phyloP scores from a whole-genome alignment of 2,888 invertebrate species.

The Vanessa cardui region DNA sequence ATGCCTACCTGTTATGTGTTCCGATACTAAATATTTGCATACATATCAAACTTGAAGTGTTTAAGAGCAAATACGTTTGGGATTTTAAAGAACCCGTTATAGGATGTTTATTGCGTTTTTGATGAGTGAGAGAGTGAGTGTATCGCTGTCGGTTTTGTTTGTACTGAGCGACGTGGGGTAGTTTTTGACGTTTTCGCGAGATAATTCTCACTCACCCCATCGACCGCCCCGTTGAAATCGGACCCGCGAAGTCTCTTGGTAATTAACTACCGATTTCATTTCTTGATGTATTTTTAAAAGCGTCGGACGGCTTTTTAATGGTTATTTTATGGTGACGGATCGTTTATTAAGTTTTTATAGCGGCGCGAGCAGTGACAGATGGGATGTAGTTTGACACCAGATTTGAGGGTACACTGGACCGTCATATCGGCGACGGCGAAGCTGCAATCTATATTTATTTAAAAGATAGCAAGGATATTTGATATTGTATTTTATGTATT shows the following conservation, averaged over 20 bases:
- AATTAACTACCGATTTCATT: constrained; percentile 82
- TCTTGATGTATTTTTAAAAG: constrained; percentile 83
- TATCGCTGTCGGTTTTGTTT: constrained; percentile 4
- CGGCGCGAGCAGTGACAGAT: constrained; percentile 73
- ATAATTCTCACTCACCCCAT: constrained; percentile 45
- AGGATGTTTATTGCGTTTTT: constrained; percentile 43
- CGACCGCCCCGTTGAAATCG: constrained; percentile 63
- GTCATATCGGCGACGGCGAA: constrained; percentile 28
- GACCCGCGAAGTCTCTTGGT: constrained; percentile 79
- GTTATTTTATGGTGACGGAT: constrained; percentile 83
- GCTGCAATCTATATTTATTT: constrained; percentile 35
- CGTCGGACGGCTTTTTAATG: constrained; percentile 81
- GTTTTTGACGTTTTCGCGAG: constrained; percentile 38
- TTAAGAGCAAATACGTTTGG: constrained; percentile 52
- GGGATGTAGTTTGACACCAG: constrained; percentile 81
- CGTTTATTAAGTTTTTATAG: constrained; percentile 82
- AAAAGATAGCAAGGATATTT: constrained; percentile 1
- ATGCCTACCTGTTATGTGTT: constrained; percentile 65
- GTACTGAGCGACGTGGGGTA: constrained; percentile 24
- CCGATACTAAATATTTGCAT: constrained; percentile 79
- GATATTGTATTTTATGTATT: too few species aligned
- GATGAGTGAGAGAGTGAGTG: constrained; percentile 41
- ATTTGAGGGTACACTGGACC: constrained; percentile 50
- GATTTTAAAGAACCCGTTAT: constrained; percentile 41
- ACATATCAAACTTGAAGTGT: constrained; percentile 68